Evolutionary conservation across 1,140 invertebrate genomes (phyloP), one percentile per base, ranked within the genome.

Genomic region (Plectus sambesii): DNA sequence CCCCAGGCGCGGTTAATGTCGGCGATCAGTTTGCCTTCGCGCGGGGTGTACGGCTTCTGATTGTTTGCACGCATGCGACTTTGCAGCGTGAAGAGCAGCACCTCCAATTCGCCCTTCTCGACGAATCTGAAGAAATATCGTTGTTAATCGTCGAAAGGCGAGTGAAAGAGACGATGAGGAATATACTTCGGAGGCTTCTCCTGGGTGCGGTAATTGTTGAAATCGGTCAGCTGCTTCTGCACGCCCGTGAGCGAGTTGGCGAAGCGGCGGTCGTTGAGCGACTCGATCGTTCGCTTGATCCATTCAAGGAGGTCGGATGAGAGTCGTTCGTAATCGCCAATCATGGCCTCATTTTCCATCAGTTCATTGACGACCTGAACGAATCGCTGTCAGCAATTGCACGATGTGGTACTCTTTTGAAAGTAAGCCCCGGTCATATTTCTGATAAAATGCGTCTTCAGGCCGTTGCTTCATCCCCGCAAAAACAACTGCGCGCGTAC

Each of bases 1-100:
- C 97, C 89, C 94, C 94, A 99, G 15, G 93, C 90, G 66, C 88
- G 88, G 75, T 98, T 98, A 61, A 98, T 98, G 70, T 98, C 94
- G n/a, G 87, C 86, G 65, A 99, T 96, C 80, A 96, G 87, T 70
- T 89, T 89, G 3, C 93, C 94, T 74, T 99, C 92, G 58, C 83
- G 82, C 0, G 92, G 92, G 5, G 85, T 82, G 72, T 97, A 98
- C 0, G 90, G 87, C 60, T 86, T 84, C 72, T 98, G 93, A 74
- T 98, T 98, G 69, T 96, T 96, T 0, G 92, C 92, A 42, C 93
- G 77, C 89, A 98, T 96, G 69, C 89, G 88, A 3, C 87, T 93
- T 70, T 98, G 92, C 15, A 99, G 73, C 0, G 92, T 96, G 70
- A 99, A 99, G 8, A 99, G 74, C 1, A 97, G 73, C 6, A 99